Evolutionary conservation across 2,888 invertebrate genomes (phyloP), one percentile per base, ranked within the genome.

Genomic region (Thera britannica): DNA sequence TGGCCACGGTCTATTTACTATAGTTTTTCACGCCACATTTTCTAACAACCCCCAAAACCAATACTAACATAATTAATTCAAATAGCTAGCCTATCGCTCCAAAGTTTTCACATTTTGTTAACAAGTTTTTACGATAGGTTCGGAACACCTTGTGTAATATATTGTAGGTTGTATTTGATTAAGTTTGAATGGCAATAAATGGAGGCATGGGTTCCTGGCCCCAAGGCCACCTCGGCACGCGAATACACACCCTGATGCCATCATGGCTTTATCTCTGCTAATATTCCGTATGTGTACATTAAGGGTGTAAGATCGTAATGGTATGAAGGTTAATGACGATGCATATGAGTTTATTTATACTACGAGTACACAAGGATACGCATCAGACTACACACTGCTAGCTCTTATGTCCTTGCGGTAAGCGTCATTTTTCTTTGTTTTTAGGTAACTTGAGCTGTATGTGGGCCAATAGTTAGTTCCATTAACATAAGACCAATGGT

Each of bases 131-230:
- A 78, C 72, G 72, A 65, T 77, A 74, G 71, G 72, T 76, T 78
- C 44, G 44, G 76, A 72, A 71, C 79, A 76, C 77, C 78, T 77
- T 68, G 61, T 73, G 70, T 80, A 78, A 82, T 81, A 80, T 85
- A 82, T 82, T 77, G 81, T 79, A 69, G 77, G 80, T 82, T 79
- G 85, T 86, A 82, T 86, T 86, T 83, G 87, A 89, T 89, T 89
- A 88, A 88, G 81, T 87, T 87, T 80, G 87, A 86, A 89, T 87
- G 79, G 86, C 81, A 83, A 87, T 89, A 89, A 87, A 87, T 79
- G 81, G 77, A 79, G 80, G 75, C 79, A 72, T 77, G 73, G 72
- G 71, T 78, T 74, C 73, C 73, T 75, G 68, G 71, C 70, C 69
- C 75, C 86, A 88, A 90, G 90, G 90, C 75, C 82, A 79, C 54